phyloP scores from a whole-genome alignment of 2,888 invertebrate species.

The Eristalis tenax region DNA sequence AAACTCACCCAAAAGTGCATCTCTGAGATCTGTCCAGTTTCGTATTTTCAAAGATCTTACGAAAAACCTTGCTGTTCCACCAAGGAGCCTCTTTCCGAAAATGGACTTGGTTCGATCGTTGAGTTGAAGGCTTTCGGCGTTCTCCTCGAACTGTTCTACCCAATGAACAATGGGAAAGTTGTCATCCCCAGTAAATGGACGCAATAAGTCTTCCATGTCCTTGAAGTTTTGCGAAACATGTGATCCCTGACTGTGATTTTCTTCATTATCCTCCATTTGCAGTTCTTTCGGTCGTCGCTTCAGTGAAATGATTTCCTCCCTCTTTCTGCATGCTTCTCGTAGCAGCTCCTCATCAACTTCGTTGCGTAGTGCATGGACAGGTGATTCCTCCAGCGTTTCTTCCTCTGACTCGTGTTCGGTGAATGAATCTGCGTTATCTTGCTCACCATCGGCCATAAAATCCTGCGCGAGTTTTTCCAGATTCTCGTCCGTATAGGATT shows the following conservation, averaged over 20 bases:
- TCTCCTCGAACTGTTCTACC: slow-evolving; percentile 46
- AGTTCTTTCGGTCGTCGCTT: too few relatives aligned
- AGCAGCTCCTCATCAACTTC: slow-evolving; percentile 27
- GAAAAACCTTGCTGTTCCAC: slow-evolving; percentile 48
- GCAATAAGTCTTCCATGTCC: too few relatives aligned
- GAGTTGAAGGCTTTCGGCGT: slow-evolving; percentile 21
- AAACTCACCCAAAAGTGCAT: slow-evolving; percentile 37
- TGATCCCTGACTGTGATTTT: too few relatives aligned
- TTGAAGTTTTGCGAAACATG: too few relatives aligned
- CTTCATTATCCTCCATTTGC: too few relatives aligned
- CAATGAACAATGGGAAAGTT: slow-evolving; percentile 47
- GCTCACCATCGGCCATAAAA: background rate
- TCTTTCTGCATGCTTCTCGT: slow-evolving; percentile 34
- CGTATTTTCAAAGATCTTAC: slow-evolving; percentile 24
- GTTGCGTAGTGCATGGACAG: background rate
- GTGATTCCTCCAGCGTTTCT: background rate
- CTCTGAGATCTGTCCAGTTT: slow-evolving; percentile 44
- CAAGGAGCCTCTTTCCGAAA: too few relatives aligned
- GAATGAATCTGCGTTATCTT: background rate
- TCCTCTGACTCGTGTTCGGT: slow-evolving; percentile 19
- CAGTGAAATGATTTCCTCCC: slow-evolving; percentile 24
- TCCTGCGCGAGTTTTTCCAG: too few relatives aligned
- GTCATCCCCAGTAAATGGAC: too few relatives aligned
- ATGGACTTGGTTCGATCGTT: slow-evolving; percentile 44
- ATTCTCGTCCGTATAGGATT: too few relatives aligned